Evolutionary conservation across 2,888 invertebrate genomes (phyloP).

Genomic region (Mythimna pallens): DNA sequence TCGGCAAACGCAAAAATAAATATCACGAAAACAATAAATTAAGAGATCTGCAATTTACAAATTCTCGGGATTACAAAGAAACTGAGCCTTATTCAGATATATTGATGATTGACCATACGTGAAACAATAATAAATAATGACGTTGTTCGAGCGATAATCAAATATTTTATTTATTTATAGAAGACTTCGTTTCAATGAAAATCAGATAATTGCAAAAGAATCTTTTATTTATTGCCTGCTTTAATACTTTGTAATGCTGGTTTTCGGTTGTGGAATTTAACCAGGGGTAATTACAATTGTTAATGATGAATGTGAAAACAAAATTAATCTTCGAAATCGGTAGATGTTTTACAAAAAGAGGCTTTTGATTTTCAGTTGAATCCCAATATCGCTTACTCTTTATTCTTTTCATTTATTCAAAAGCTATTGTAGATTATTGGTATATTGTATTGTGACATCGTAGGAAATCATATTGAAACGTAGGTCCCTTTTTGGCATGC

Average conservation of each 20-base stretch:
- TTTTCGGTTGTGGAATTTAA: not conserved
- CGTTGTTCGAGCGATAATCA: not conserved
- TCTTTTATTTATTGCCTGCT: constrained; percentile 17
- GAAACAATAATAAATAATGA: not conserved
- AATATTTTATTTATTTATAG: not conserved
- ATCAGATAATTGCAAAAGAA: not conserved
- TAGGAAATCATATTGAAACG: no score
- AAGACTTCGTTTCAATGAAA: not conserved
- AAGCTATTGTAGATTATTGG: no score
- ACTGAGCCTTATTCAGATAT: not conserved
- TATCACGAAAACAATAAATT: not conserved
- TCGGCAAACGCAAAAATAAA: not conserved
- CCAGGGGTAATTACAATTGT: constrained; percentile 3
- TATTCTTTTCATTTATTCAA: no score
- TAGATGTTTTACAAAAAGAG: not conserved
- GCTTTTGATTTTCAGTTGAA: not conserved
- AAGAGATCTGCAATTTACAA: not conserved
- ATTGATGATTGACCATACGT: not conserved
- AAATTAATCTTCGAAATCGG: not conserved
- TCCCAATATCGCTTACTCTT: not conserved
- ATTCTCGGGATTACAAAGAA: not conserved
- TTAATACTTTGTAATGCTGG: not conserved
- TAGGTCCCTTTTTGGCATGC: no score
- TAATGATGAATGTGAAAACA: not conserved
- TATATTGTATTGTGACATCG: no score